Conservation (phyloP, 1,140 invertebrate species). For the Marisa cornuarietis region DNA sequence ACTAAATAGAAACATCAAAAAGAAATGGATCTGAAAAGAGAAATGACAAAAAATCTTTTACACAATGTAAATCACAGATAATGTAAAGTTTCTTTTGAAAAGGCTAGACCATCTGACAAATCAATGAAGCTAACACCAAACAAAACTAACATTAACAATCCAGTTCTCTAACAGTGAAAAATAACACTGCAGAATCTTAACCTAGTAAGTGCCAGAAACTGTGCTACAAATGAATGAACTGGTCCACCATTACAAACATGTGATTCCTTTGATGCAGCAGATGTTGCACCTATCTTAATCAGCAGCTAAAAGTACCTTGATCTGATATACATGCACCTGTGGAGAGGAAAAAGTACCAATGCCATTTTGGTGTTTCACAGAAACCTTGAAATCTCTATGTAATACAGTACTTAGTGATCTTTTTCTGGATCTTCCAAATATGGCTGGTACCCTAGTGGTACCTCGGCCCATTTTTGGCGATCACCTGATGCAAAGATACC, state of each 20-base stretch:
- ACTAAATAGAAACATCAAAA: no score
- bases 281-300: not conserved
- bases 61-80: no score
- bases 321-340: constrained; percentile 19
- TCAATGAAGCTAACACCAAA: no score
- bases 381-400: not conserved
- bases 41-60: no score
- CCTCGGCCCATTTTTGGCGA: constrained; percentile 56
- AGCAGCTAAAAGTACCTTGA: constrained; percentile 10
- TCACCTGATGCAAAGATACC: constrained; percentile 58
- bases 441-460: constrained; percentile 53
- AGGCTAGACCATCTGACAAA: no score
- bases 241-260: not conserved
- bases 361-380: constrained; percentile 4
- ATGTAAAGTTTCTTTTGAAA: no score
- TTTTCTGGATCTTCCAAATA: constrained; percentile 47
- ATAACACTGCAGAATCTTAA: no score
- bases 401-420: constrained; percentile 2
- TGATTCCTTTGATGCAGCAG: not conserved
- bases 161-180: no score
- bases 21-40: no score
- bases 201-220: constrained; percentile 44
- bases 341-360: constrained; percentile 15
- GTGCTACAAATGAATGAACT: not conserved
- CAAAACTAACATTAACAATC: no score